phyloP scores from a whole-genome alignment of 1,140 invertebrate genomes.

The Drepana arcuata region DNA sequence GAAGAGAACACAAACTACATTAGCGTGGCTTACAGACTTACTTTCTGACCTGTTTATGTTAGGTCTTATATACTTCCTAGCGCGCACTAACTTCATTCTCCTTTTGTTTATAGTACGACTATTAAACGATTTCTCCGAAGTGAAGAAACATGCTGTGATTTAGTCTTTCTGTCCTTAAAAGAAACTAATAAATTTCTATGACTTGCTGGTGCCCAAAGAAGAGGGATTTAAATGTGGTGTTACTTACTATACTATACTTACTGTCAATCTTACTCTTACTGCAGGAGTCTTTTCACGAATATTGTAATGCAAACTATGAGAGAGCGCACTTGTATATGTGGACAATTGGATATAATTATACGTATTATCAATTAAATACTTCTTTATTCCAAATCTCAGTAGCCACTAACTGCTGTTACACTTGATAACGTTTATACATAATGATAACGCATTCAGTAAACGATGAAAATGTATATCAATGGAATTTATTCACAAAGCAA shows the following conservation, averaged over 20 bases:
- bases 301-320: no score
- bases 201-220: no score
- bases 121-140: no score
- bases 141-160: no score
- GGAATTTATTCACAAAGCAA: neutral
- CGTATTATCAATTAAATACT: no score
- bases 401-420: neutral
- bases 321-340: no score
- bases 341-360: no score
- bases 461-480: neutral
- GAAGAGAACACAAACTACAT: conserved; percentile 33
- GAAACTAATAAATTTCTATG: no score
- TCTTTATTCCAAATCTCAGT: no score
- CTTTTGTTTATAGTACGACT: conserved; percentile 11
- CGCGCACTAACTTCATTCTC: conserved; percentile 23
- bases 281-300: neutral
- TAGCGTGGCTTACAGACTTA: conserved; percentile 23
- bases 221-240: no score
- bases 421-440: neutral
- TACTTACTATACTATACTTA: no score
- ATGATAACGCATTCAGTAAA: neutral
- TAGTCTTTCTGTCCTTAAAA: no score
- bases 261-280: neutral
- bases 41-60: conserved; percentile 39
- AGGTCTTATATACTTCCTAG: conserved; percentile 24